Evolutionary conservation across 2,797 vertebrate species (phyloP), one percentile per base, ranked within the genome.

Genomic region (Bovichtus variegatus): DNA sequence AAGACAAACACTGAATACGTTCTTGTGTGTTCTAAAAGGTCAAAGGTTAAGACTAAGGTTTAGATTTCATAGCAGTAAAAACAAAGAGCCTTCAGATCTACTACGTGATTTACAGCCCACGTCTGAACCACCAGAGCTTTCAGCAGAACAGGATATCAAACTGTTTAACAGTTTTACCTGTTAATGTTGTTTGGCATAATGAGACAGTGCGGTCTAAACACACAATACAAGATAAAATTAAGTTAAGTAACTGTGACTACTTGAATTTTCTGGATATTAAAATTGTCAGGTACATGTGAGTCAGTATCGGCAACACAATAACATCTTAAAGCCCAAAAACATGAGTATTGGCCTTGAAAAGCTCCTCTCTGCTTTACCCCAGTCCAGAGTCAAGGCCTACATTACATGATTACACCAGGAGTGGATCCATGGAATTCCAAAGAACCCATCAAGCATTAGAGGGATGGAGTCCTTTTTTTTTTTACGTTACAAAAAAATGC

Each of bases 21-120:
- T 76, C 40, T 18, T 62, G 60, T 76, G 41, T 50, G 55, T 61
- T 80, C 53, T 50, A 49, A 73, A 41, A n/a, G 73, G 80, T 76
- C 81, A 85, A 70, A 77, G 59, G 66, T 78, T 47, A 70, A 2
- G 46, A 19, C 44, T 6, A 40, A 23, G 68, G 67, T 78, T 80
- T 80, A 54, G 40, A 67, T 85, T 88, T 85, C 74, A 82, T 13
- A 53, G 62, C 47, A 40, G 25, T 36, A 54, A 65, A 74, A 72
- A 55, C 4, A 10, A 21, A 55, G n/a, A 53, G 60, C 40, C 41
- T 31, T 61, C 54, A 74, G 31, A 72, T 50, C 38, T 54, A 23
- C 66, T 40, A 21, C 50, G 50, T 72, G 71, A 80, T 76, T 83
- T 73, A 78, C 36, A 63, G 50, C 55, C 41, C 29, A 34, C 9